Evolutionary conservation across 2,113 vertebrate species (phyloP), one percentile per base, ranked within the genome.

Genomic region (Xenus cinereus): DNA sequence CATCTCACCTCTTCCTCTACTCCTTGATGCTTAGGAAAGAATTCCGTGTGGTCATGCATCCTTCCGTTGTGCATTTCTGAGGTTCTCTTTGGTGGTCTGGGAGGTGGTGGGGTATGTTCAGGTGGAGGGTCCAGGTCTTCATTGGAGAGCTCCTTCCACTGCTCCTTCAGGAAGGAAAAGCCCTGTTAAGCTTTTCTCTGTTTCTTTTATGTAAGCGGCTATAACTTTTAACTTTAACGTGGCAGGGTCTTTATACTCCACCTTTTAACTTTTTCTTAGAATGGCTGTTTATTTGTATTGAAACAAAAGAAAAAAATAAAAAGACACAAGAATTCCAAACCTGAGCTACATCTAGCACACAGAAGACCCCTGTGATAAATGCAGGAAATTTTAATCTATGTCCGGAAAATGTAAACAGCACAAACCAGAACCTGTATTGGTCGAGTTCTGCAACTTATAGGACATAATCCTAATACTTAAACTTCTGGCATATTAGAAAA

Each of bases 131-230:
- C 99, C 95, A 98, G 94, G 83, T 99, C 99, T 83, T 99, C 99
- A 0, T 99, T 99, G n/a, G 99, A 99, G 27, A 99, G 98, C 91
- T 99, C 99, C 80, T 99, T 99, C 99, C 99, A 99, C 30, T 99
- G 99, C 62, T 99, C 99, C 99, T 99, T 66, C 82, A 92, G 37
- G 30, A 82, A 79, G 41, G 63, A 96, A 91, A 85, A 35, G 14
- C 15, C 16, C 37, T 6, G 4, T 18, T 83, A 81, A 60, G 37
- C 8, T 90, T 59, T 35, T 35, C 39, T 59, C 37, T 11, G 8
- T n/a, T 39, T 45, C 46, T 86, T 41, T 35, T 7, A 43, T 2
- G 4, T 4, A 53, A 93, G 27, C 11, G 63, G 14, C 41, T 66
- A 2, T 8, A 21, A 53, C 35, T 51, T 72, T 26, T 67, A 74